Evolutionary conservation across 1,140 invertebrate species (phyloP).

Genomic region (Bombus superbus): DNA sequence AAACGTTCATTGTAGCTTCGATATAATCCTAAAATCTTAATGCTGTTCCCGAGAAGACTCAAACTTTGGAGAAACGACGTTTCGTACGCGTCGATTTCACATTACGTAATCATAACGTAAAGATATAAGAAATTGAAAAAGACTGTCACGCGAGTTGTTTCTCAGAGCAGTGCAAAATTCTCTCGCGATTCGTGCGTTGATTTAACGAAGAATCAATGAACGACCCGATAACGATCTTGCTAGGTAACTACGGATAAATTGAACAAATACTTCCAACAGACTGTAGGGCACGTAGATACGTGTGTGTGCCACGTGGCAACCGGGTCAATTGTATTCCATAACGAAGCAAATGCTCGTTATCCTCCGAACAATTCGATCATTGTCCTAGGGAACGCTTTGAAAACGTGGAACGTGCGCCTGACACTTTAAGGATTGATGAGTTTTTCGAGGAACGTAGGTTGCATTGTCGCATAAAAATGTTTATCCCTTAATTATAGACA

Average conservation of each 20-base stretch:
- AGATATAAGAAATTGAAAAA: neutral
- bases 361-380: slow-evolving; percentile 57
- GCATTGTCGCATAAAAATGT: neutral
- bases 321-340: slow-evolving; percentile 58
- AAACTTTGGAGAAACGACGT: too few species aligned
- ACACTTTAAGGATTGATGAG: slow-evolving; percentile 16
- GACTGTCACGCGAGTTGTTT: neutral
- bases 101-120: neutral
- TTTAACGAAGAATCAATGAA: neutral
- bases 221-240: slow-evolving; percentile 18
- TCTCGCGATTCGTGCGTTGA: neutral
- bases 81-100: neutral
- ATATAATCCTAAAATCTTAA: too few species aligned
- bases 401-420: slow-evolving; percentile 27
- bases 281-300: slow-evolving; percentile 55
- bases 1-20: too few species aligned
- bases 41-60: too few species aligned
- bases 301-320: slow-evolving; percentile 57
- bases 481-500: neutral
- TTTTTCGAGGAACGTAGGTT: neutral
- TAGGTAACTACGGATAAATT: slow-evolving; percentile 31
- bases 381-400: slow-evolving; percentile 46
- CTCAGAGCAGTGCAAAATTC: neutral
- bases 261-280: slow-evolving; percentile 12
- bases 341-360: slow-evolving; percentile 66